These are phyloP conservation scores for Rhamphomyia laevipes DNA, from an alignment of 2,888 invertebrate genomes.

Conservation along the genomic window DNA sequence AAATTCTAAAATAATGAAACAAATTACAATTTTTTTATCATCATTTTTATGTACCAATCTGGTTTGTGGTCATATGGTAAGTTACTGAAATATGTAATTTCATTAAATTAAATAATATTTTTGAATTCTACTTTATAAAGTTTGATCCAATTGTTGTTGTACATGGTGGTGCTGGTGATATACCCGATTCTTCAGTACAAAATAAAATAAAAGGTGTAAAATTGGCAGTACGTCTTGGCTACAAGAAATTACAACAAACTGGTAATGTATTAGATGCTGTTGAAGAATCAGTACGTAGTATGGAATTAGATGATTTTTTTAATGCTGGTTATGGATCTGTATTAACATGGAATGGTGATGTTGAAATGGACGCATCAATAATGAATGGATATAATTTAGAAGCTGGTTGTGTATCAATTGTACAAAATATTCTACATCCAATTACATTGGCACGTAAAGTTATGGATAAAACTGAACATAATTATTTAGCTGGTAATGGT, in stretches of 20 bases:
- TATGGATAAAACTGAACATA: constrained; percentile 63
- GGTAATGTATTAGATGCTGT: constrained; percentile 60
- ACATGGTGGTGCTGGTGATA: constrained; percentile 71
- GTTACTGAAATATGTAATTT: constrained; percentile 5
- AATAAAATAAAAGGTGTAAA: constrained; percentile 54
- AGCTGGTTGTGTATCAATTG: constrained; percentile 61
- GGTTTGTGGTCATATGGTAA: no score
- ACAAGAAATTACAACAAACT: constrained; percentile 39
- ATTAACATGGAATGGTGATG: constrained; percentile 59
- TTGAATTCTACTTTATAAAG: constrained; percentile 14
- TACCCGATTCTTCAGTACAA: constrained; percentile 47
- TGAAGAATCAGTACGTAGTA: constrained; percentile 57
- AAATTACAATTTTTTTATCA: no score
- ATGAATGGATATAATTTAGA: constrained; percentile 60
- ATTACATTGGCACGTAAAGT: constrained; percentile 63
- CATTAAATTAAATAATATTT: constrained; percentile 11
- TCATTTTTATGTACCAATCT: no score
- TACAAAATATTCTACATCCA: constrained; percentile 63
- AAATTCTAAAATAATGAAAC: no score
- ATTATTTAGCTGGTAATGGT: constrained; percentile 58
- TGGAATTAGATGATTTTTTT: constrained; percentile 67
- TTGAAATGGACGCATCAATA: constrained; percentile 78
- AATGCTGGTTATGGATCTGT: constrained; percentile 78
- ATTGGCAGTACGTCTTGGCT: constrained; percentile 48
- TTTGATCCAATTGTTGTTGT: constrained; percentile 54